Percentiles rank a stretch among this genome's conserved stretches.
phyloP scores from a whole-genome alignment of 2,113 vertebrate genomes.

The Abramis brama region DNA sequence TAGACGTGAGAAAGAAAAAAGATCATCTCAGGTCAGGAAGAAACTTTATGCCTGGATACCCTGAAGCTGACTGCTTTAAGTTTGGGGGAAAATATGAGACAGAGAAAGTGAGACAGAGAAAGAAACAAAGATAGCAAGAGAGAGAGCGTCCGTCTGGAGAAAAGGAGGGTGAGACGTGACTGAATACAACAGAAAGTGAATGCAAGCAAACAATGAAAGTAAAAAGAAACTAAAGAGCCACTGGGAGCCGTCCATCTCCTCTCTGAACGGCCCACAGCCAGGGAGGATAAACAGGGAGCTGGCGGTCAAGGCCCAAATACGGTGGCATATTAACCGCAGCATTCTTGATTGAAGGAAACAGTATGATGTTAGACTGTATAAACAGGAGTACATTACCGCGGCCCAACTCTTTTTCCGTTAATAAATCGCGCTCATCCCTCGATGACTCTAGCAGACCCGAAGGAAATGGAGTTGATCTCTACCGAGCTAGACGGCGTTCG shows the following conservation, averaged over 20 bases:
- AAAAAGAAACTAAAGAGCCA: not conserved
- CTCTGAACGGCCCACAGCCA: not conserved
- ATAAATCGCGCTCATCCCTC: constrained; percentile 11
- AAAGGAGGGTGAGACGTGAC: not conserved
- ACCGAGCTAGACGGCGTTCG: not conserved
- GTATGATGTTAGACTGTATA: constrained; percentile 33
- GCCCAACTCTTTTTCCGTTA: constrained; percentile 19
- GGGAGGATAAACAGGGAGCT: constrained; percentile 1
- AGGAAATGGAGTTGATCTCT: constrained; percentile 11
- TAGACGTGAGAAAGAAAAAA: not conserved
- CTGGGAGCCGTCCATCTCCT: not conserved
- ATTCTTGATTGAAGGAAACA: constrained; percentile 36
- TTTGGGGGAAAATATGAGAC: not conserved
- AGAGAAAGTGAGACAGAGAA: not conserved
- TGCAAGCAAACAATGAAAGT: not conserved
- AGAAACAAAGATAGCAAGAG: not conserved
- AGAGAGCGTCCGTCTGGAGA: not conserved
- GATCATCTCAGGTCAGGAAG: constrained; percentile 29
- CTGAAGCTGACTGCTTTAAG: not conserved
- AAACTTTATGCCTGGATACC: constrained; percentile 19
- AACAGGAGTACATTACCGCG: constrained; percentile 26
- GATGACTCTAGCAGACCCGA: not conserved
- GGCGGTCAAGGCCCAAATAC: not conserved
- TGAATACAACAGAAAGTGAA: not conserved
- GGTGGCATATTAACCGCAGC: constrained; percentile 35